Conservation (phyloP, 37 sponge, comb jelly and placozoan genomes). For the Cliona cf. orientalis region DNA sequence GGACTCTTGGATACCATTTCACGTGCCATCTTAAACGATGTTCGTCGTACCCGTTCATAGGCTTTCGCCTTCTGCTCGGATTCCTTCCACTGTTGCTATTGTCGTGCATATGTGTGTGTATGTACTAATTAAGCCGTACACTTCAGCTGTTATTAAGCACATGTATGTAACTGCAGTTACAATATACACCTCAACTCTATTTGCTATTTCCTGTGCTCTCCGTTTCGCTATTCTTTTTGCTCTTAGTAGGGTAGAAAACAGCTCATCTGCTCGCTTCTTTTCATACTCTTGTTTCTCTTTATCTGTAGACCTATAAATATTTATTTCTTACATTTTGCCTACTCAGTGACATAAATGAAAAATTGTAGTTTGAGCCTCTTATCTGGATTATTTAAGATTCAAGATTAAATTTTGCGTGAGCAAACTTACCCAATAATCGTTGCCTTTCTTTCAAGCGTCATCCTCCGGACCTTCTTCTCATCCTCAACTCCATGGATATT, state of each 20-base stretch:
- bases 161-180: background rate
- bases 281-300: constrained; percentile 31
- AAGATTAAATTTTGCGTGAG: too few relatives aligned
- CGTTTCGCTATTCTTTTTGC: constrained; percentile 12
- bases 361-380: too few relatives aligned
- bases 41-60: constrained; percentile 44
- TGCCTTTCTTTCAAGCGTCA: background rate
- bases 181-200: constrained; percentile 30
- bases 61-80: constrained; percentile 63
- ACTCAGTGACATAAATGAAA: too few relatives aligned
- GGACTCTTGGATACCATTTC: constrained; percentile 20
- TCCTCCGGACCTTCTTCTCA: too few relatives aligned
- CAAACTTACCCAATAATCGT: constrained; percentile 21
- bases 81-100: constrained; percentile 64
- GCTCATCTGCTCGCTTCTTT: constrained; percentile 46
- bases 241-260: constrained; percentile 30
- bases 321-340: background rate
- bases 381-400: too few relatives aligned
- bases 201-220: constrained; percentile 41
- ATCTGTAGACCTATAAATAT: constrained; percentile 10
- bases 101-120: background rate
- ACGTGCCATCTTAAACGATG: constrained; percentile 49
- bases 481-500: too few relatives aligned
- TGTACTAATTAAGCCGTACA: too few relatives aligned
- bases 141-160: background rate